A percentile compares a stretch with the other conserved stretches of the same genome.
Conservation (phyloP, 2,797 vertebrate genomes). For the Oreonectes daqikongensis region DNA sequence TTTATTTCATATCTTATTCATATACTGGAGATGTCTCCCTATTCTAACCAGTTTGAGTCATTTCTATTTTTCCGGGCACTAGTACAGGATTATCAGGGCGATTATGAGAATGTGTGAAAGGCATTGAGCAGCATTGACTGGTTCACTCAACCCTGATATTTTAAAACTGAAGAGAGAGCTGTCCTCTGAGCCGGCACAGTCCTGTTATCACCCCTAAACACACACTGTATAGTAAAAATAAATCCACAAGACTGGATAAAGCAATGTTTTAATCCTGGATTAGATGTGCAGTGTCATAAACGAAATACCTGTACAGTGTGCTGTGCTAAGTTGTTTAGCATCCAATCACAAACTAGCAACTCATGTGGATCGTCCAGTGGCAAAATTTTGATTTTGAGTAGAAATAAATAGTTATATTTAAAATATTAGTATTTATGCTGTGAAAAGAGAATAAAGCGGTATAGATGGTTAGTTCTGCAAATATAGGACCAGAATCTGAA, state of each 20-base stretch:
- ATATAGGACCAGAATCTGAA: slow-evolving; percentile 39
- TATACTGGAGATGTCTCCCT: neutral
- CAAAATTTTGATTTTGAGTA: neutral
- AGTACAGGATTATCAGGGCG: neutral
- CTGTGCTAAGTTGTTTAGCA: neutral
- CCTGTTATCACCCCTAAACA: slow-evolving; percentile 36
- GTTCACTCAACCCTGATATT: slow-evolving; percentile 37
- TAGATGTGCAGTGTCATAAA: neutral
- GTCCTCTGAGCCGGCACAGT: slow-evolving; percentile 39
- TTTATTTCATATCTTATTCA: neutral
- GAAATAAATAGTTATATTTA: slow-evolving; percentile 1
- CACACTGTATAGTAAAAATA: too few relatives aligned
- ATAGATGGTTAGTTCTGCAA: too few relatives aligned
- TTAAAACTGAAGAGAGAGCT: slow-evolving; percentile 48
- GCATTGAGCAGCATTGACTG: slow-evolving; percentile 43
- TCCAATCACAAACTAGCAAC: neutral
- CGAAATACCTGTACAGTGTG: neutral
- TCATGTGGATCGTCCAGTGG: too few relatives aligned
- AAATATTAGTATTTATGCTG: neutral
- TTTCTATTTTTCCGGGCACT: neutral
- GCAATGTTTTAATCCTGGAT: neutral
- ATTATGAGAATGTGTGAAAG: slow-evolving; percentile 46
- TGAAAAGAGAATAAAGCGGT: slow-evolving; percentile 15
- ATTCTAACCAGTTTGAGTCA: neutral
- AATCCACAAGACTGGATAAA: too few relatives aligned